A percentile compares a stretch with the other conserved stretches of the same genome.
Conservation (phyloP, 2,888 invertebrate species). For the Erebia epiphron region DNA sequence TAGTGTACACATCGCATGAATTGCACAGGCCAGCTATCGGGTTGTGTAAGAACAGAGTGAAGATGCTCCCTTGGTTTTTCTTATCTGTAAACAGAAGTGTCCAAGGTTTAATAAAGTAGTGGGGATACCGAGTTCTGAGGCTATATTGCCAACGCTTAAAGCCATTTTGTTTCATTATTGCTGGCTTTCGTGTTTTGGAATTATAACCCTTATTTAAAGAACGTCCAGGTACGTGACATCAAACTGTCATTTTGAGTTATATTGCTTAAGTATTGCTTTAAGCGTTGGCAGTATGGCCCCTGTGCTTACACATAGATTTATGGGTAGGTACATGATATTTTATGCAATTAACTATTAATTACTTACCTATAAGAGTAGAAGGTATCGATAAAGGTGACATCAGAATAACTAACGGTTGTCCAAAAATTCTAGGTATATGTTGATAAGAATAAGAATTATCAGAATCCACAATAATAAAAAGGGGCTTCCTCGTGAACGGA, state of each 20-base stretch:
- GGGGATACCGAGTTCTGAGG: no score
- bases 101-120: neutral
- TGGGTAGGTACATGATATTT: neutral
- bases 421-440: constrained; percentile 94
- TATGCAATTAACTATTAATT: neutral
- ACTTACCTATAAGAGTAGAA: constrained; percentile 89
- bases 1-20: constrained; percentile 94
- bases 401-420: constrained; percentile 95
- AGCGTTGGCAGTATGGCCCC: no score
- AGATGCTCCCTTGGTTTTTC: constrained; percentile 91
- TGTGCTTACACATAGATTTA: neutral
- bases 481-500: constrained; percentile 95
- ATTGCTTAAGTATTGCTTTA: no score
- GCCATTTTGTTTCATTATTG: no score
- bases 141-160: no score
- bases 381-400: constrained; percentile 97
- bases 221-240: no score
- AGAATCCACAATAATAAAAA: constrained; percentile 97
- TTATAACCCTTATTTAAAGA: no score
- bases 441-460: constrained; percentile 97
- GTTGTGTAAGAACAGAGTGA: constrained; percentile 97
- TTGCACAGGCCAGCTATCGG: constrained; percentile 92
- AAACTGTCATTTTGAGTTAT: no score
- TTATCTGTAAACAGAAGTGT: constrained; percentile 82
- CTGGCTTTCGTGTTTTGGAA: no score